Percentiles rank a stretch among this genome's conserved stretches.
These are phyloP conservation scores for Scylla paramamosain DNA, from an alignment of 1,140 invertebrate species.

Conservation along the genomic window DNA sequence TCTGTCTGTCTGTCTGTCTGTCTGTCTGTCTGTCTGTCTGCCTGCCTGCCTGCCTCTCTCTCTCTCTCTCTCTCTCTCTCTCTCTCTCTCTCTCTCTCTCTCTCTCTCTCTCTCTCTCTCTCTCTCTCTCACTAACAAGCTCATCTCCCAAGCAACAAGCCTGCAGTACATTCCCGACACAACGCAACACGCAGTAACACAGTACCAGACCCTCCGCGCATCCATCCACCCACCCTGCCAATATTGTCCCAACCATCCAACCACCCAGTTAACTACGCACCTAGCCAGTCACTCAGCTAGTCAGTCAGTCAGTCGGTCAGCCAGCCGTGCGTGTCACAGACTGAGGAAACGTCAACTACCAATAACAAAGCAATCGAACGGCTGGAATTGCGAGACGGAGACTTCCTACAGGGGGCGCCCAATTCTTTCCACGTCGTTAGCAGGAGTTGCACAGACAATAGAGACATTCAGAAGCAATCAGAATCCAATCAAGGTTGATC, in stretches of 20 bases:
- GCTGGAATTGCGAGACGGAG: neutral
- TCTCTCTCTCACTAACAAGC: neutral
- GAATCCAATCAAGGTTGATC: constrained; percentile 14
- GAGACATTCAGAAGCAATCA: constrained; percentile 14
- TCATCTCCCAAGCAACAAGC: neutral
- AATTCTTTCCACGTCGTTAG: neutral
- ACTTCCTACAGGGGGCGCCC: neutral
- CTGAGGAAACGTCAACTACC: neutral
- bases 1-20: too few relatives aligned
- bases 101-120: constrained; percentile 24
- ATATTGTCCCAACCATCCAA: neutral
- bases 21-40: neutral
- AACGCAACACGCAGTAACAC: neutral
- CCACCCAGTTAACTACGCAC: neutral
- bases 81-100: constrained; percentile 22
- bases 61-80: too few relatives aligned
- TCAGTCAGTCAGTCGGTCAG: neutral
- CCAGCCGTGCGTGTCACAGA: neutral
- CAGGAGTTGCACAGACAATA: neutral
- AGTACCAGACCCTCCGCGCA: neutral
- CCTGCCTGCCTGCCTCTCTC: too few relatives aligned
- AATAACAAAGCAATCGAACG: constrained; percentile 1
- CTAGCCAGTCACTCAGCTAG: too few relatives aligned
- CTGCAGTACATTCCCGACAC: neutral
- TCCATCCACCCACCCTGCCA: neutral